A percentile compares a stretch with the other conserved stretches of the same genome.
These are phyloP conservation scores for Pygathrix nemaeus DNA, from an alignment of 2,113 vertebrate species.

Conservation along the genomic window DNA sequence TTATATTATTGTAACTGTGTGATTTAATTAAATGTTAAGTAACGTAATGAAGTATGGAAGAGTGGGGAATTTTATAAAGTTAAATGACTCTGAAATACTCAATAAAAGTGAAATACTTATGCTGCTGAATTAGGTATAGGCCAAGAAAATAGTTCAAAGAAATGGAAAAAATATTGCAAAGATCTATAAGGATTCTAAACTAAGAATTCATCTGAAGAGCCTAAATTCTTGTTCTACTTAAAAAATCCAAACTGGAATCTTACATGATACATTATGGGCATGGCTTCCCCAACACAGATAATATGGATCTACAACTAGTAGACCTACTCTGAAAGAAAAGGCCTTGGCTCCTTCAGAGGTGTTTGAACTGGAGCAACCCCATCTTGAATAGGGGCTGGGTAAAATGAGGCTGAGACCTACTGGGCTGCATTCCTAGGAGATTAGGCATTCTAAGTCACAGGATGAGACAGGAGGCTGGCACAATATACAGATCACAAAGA, in stretches of 20 bases:
- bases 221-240: constrained; percentile 12
- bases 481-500: too few species aligned
- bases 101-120: background rate
- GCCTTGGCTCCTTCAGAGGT: background rate
- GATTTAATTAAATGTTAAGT: background rate
- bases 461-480: too few species aligned
- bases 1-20: background rate
- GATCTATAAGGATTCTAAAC: background rate
- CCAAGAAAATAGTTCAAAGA: constrained; percentile 26
- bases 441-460: too few species aligned
- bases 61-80: background rate
- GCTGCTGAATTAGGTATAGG: background rate
- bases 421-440: too few species aligned
- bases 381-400: too few species aligned
- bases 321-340: background rate
- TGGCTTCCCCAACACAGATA: background rate
- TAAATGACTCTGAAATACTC: constrained; percentile 25
- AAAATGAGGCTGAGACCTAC: too few species aligned
- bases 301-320: background rate
- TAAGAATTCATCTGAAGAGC: background rate
- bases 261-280: background rate
- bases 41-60: background rate
- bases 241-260: background rate
- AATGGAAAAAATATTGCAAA: background rate
- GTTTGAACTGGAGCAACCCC: too few species aligned